A percentile compares a stretch with the other conserved stretches of the same genome.
phyloP scores from a whole-genome alignment of 2,113 vertebrate species.

The Nerophis lumbriciformis region DNA sequence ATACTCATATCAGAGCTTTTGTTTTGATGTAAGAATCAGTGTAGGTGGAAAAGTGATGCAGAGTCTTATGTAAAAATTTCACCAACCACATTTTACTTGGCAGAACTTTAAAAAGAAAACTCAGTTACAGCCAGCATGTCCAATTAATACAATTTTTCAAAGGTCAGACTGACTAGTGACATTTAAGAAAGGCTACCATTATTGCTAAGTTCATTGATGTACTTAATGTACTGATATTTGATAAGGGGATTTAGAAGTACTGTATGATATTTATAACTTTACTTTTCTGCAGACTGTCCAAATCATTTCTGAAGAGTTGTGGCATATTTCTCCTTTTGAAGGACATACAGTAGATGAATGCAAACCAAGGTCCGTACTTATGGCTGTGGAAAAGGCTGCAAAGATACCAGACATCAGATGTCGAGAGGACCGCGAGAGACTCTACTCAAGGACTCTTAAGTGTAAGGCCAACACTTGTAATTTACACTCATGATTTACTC shows the following conservation, averaged over 20 bases:
- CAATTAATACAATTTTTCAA: not conserved
- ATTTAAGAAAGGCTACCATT: not conserved
- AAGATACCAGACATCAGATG: conserved; percentile 27
- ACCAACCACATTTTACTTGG: not conserved
- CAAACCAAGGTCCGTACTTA: conserved; percentile 48
- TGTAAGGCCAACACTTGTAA: conserved; percentile 34
- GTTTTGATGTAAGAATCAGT: too few species aligned
- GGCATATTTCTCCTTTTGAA: not conserved
- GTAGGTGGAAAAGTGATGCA: too few species aligned
- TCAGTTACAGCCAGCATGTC: not conserved
- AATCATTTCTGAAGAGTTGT: not conserved
- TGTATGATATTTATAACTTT: not conserved
- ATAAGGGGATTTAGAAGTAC: not conserved
- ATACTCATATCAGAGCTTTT: too few species aligned
- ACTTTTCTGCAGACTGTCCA: not conserved
- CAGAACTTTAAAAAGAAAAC: not conserved
- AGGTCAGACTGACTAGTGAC: not conserved
- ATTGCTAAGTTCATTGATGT: not conserved
- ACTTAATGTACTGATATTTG: not conserved
- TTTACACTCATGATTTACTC: not conserved
- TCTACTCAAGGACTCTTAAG: conserved; percentile 31
- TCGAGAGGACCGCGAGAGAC: conserved; percentile 59
- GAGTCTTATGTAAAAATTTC: not conserved
- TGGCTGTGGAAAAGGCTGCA: conserved; percentile 56
- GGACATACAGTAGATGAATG: too few species aligned